Conservation (phyloP, 2,113 vertebrate genomes). For the Leucosticte australis region DNA sequence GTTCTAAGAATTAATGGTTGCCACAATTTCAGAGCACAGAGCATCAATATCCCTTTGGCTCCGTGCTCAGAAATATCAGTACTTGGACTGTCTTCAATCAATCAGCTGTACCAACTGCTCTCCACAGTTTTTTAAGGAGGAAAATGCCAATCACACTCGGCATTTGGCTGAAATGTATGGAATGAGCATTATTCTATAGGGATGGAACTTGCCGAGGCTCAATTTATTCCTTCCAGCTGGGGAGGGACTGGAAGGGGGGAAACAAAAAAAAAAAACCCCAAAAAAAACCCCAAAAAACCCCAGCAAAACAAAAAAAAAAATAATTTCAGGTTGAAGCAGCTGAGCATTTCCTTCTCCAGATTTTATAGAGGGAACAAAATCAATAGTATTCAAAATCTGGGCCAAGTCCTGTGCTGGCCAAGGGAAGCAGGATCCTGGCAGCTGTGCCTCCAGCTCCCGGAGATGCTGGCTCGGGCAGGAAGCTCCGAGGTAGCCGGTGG, state of each 20-base stretch:
- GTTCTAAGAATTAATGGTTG: neutral
- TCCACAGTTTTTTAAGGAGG: neutral
- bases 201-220: neutral
- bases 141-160: neutral
- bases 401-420: slow-evolving; percentile 38
- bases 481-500: neutral
- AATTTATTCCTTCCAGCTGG: slow-evolving; percentile 27
- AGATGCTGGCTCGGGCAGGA: slow-evolving; percentile 23
- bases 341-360: slow-evolving; percentile 42
- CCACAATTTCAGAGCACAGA: neutral
- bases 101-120: slow-evolving; percentile 49
- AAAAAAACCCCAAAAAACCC: neutral
- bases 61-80: neutral
- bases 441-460: slow-evolving; percentile 38
- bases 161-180: neutral
- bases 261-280: neutral
- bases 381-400: neutral
- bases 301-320: neutral
- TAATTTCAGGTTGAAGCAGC: slow-evolving; percentile 26
- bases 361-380: slow-evolving; percentile 45
- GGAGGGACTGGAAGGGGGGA: too few relatives aligned
- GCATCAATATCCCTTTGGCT: slow-evolving; percentile 6
- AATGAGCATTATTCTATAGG: slow-evolving; percentile 4
- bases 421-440: slow-evolving; percentile 29
- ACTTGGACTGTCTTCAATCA: slow-evolving; percentile 25